Evolutionary conservation across 2,888 invertebrate genomes (phyloP).

Genomic region (Periphyllus acericola): DNA sequence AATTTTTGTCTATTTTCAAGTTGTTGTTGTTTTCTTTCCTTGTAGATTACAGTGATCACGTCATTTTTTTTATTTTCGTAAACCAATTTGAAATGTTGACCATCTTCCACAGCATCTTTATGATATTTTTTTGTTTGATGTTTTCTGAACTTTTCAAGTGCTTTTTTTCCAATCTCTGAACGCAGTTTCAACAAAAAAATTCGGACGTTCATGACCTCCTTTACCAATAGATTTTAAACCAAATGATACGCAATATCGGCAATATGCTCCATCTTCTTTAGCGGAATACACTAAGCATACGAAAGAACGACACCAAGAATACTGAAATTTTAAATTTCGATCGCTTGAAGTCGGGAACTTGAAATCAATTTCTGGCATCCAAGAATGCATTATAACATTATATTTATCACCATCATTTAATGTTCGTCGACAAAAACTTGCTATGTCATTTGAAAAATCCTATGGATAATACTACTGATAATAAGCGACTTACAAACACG

Average conservation of each 20-base stretch:
- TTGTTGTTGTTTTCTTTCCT: constrained; percentile 16
- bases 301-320: no score
- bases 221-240: neutral
- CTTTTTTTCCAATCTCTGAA: constrained; percentile 38
- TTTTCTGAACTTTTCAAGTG: constrained; percentile 17
- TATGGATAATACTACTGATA: neutral
- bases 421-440: no score
- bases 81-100: constrained; percentile 24
- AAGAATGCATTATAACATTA: neutral
- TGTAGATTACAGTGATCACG: constrained; percentile 31
- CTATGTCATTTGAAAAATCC: no score
- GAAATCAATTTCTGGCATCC: neutral
- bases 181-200: constrained; percentile 21
- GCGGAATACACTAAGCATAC: no score
- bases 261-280: constrained; percentile 34
- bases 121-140: constrained; percentile 7
- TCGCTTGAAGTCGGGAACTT: neutral
- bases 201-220: neutral
- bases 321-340: no score
- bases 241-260: constrained; percentile 32
- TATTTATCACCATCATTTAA: no score
- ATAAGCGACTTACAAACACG: no score
- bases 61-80: constrained; percentile 15
- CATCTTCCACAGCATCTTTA: constrained; percentile 6
- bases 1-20: constrained; percentile 42